Conservation (phyloP, 2,888 invertebrate species). For the Acleris cristana region DNA sequence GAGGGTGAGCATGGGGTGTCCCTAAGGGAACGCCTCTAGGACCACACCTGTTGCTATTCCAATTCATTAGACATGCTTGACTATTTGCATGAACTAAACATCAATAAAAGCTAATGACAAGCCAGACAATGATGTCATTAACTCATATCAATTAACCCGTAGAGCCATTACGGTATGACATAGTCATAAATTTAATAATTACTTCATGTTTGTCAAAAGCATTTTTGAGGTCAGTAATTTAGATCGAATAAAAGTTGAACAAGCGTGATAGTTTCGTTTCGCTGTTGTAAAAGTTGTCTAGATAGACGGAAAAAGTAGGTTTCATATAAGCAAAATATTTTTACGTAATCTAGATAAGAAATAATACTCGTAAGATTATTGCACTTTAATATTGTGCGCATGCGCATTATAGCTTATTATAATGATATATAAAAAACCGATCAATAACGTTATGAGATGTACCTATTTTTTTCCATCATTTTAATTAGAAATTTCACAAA, state of each 20-base stretch:
- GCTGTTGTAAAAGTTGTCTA: neutral
- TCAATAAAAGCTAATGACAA: conserved; percentile 3
- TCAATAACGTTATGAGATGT: too few relatives aligned
- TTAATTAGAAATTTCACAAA: too few relatives aligned
- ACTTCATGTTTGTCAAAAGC: too few relatives aligned
- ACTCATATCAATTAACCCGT: neutral
- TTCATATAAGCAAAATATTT: neutral
- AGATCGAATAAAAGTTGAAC: conserved; percentile 1
- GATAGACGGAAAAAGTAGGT: neutral
- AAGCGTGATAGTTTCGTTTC: neutral
- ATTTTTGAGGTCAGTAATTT: neutral
- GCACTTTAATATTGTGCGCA: too few relatives aligned
- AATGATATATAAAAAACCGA: too few relatives aligned
- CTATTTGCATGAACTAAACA: conserved; percentile 19
- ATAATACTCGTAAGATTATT: neutral
- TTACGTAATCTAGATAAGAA: neutral
- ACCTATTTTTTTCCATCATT: too few relatives aligned
- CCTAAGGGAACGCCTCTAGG: neutral
- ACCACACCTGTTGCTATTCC: conserved; percentile 9
- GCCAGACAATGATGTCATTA: conserved; percentile 13
- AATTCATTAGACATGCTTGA: conserved; percentile 14
- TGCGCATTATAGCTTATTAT: too few relatives aligned
- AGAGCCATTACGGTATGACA: neutral
- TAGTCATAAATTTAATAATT: neutral
- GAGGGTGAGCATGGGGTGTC: neutral